Evolutionary conservation across 2,888 invertebrate genomes (phyloP).

Genomic region (Lobophora halterata): DNA sequence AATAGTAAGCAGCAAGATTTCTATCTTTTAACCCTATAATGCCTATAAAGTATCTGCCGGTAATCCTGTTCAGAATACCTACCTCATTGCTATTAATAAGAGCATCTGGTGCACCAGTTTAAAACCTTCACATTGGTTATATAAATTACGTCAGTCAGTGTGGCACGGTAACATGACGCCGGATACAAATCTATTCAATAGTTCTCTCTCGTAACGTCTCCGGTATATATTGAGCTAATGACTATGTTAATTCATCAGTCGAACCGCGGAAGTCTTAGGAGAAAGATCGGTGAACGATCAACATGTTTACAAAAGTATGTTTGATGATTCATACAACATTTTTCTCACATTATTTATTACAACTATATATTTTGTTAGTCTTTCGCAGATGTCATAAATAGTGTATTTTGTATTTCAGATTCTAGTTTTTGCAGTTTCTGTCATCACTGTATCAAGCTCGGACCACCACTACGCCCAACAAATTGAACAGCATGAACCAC

Average conservation of each 20-base stretch:
- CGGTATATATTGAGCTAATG: slow-evolving; percentile 78
- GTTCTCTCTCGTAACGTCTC: slow-evolving; percentile 79
- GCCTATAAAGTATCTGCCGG: slow-evolving; percentile 24
- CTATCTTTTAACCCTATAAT: slow-evolving; percentile 30
- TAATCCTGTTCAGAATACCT: slow-evolving; percentile 26
- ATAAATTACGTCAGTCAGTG: slow-evolving; percentile 74
- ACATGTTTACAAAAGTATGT: slow-evolving; percentile 73
- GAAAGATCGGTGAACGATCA: slow-evolving; percentile 71
- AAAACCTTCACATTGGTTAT: slow-evolving; percentile 77
- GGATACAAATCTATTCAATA: slow-evolving; percentile 72
- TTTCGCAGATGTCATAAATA: too few species aligned
- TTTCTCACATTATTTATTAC: too few species aligned
- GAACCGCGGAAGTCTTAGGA: slow-evolving; percentile 70
- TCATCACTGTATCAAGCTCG: slow-evolving; percentile 47
- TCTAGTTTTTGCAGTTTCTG: slow-evolving; percentile 45
- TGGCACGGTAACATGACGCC: slow-evolving; percentile 66
- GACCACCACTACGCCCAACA: slow-evolving; percentile 53
- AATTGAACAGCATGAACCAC: slow-evolving; percentile 46
- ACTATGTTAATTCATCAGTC: slow-evolving; percentile 77
- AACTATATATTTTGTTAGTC: slow-evolving; percentile 21
- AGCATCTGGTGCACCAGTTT: slow-evolving; percentile 48
- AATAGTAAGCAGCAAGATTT: slow-evolving; percentile 41
- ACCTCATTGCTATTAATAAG: slow-evolving; percentile 34
- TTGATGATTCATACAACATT: too few species aligned
- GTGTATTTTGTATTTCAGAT: slow-evolving; percentile 49